Evolutionary conservation across 2,888 invertebrate species (phyloP).

Genomic region (Drosophila buzzatii): DNA sequence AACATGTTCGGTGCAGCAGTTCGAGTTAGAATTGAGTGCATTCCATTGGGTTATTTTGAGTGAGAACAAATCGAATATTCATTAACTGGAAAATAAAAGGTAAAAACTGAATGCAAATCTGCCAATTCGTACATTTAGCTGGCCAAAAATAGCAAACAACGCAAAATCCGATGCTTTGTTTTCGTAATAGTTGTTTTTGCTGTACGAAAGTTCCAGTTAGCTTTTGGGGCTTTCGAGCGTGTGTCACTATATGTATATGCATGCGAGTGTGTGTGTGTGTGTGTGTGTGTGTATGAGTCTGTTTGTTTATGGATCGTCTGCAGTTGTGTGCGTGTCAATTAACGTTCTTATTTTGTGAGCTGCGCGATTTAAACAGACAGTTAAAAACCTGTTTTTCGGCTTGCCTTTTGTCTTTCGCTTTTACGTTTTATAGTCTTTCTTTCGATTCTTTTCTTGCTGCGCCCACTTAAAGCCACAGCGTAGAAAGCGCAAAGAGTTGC

Average conservation of each 20-base stretch:
- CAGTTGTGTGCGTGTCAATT: conserved; percentile 69
- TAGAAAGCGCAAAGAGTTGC: conserved; percentile 39
- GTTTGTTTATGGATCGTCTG: conserved; percentile 54
- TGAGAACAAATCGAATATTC: conserved; percentile 12
- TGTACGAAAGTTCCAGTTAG: conserved; percentile 74
- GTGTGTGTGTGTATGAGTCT: conserved; percentile 10
- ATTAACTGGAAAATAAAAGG: conserved; percentile 41
- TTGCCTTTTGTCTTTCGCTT: conserved; percentile 43
- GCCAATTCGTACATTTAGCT: conserved; percentile 16
- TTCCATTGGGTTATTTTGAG: conserved; percentile 27
- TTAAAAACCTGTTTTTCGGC: conserved; percentile 63
- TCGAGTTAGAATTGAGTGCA: conserved; percentile 54
- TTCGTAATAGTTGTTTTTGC: conserved; percentile 36
- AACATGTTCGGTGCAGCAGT: conserved; percentile 14
- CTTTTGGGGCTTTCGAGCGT: conserved; percentile 33
- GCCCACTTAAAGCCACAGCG: conserved; percentile 16
- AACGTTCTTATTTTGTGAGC: conserved; percentile 61
- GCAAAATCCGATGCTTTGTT: conserved; percentile 40
- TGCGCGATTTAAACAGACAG: conserved; percentile 51
- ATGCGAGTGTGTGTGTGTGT: not conserved
- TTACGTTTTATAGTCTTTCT: conserved; percentile 25
- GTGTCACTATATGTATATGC: not conserved
- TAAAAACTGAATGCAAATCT: conserved; percentile 38
- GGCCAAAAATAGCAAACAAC: conserved; percentile 42
- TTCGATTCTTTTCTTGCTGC: conserved; percentile 17